These are phyloP conservation scores for Heliconius ethilla DNA, from an alignment of 2,888 invertebrate species.

Conservation along the genomic window DNA sequence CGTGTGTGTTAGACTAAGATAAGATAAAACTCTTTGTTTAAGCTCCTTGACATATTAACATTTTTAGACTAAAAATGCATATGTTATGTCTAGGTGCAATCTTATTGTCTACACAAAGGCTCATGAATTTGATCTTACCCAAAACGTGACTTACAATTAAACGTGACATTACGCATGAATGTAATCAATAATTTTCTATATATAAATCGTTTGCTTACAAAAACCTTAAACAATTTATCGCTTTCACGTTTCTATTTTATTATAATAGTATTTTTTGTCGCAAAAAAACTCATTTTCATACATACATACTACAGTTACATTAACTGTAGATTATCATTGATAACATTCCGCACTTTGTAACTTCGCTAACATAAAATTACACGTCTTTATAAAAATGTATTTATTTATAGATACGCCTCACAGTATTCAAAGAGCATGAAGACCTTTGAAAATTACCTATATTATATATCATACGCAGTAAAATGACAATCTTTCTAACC, in stretches of 20 bases:
- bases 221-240: neutral
- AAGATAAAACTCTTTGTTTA: constrained; percentile 15
- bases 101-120: neutral
- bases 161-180: constrained; percentile 26
- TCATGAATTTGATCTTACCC: constrained; percentile 26
- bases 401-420: neutral
- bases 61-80: neutral
- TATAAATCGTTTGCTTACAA: neutral
- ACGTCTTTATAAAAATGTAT: neutral
- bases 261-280: neutral
- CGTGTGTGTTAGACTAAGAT: neutral
- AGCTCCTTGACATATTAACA: neutral
- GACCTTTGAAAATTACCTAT: neutral
- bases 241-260: neutral
- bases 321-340: neutral
- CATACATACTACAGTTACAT: neutral
- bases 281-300: neutral
- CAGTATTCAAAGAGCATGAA: neutral
- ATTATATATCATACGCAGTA: neutral
- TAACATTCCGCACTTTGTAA: neutral
- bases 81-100: neutral
- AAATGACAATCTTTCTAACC: neutral
- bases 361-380: neutral
- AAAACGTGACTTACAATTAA: constrained; percentile 25
- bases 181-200: constrained; percentile 1